These are phyloP conservation scores for Agriopis leucophaearia DNA, from an alignment of 2,888 invertebrate species.

Conservation along the genomic window DNA sequence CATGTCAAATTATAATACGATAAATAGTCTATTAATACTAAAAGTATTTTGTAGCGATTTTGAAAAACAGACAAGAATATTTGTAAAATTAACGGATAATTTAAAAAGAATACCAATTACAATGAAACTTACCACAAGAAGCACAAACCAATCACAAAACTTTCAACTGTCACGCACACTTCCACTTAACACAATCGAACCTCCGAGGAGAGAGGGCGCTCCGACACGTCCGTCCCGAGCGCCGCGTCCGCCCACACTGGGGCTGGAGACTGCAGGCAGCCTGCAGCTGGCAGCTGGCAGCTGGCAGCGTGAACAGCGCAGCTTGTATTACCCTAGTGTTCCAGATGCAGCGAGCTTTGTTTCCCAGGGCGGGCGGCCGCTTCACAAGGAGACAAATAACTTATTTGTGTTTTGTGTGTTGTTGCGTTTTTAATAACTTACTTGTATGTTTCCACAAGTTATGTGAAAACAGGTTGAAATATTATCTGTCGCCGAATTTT, in stretches of 20 bases:
- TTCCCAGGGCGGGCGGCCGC: not conserved
- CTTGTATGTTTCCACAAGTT: no score
- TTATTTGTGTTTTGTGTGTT: not conserved
- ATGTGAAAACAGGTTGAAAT: no score
- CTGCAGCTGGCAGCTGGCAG: no score
- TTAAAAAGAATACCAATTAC: not conserved
- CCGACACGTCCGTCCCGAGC: constrained; percentile 3
- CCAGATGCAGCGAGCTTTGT: not conserved
- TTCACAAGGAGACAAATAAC: not conserved
- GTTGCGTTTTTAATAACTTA: no score
- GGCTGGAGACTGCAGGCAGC: not conserved
- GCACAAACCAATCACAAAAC: constrained; percentile 30
- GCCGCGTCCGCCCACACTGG: constrained; percentile 19
- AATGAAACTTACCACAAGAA: constrained; percentile 18
- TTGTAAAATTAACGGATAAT: no score
- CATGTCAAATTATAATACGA: no score
- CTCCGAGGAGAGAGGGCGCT: not conserved
- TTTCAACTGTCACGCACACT: constrained; percentile 30
- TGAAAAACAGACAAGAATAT: no score
- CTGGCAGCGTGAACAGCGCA: constrained; percentile 13
- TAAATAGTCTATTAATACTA: no score
- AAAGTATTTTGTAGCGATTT: no score
- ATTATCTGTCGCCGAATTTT: no score
- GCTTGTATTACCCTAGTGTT: not conserved
- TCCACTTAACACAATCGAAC: constrained; percentile 18